phyloP scores from a whole-genome alignment of 2,113 vertebrate genomes.

The Salvelinus fontinalis region DNA sequence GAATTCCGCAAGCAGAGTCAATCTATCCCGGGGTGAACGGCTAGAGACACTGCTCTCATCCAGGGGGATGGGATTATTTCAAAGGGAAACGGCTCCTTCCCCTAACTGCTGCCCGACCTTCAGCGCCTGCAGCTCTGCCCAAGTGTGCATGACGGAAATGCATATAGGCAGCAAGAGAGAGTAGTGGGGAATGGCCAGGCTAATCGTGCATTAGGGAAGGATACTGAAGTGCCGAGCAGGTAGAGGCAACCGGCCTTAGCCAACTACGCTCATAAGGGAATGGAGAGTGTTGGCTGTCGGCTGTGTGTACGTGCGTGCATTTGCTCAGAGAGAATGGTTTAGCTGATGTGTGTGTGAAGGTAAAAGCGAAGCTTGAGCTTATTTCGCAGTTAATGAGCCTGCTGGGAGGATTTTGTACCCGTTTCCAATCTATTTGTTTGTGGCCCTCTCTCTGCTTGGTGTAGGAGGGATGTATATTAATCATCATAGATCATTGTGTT shows the following conservation, averaged over 20 bases:
- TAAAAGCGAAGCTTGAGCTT: background rate
- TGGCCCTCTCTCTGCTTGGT: background rate
- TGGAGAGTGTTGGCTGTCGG: background rate
- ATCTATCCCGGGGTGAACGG: constrained; percentile 62
- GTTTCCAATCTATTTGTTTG: background rate
- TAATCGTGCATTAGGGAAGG: constrained; percentile 16
- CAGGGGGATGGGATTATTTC: constrained; percentile 51
- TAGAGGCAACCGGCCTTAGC: constrained; percentile 1
- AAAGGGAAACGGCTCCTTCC: constrained; percentile 48
- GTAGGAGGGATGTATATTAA: background rate
- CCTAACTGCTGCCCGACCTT: constrained; percentile 21
- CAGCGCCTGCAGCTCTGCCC: constrained; percentile 43
- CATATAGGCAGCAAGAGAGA: background rate
- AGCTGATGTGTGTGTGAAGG: too few species aligned
- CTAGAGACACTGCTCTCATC: constrained; percentile 44
- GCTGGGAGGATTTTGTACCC: background rate
- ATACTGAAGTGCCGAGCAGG: constrained; percentile 16
- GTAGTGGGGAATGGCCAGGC: background rate
- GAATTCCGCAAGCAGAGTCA: constrained; percentile 67
- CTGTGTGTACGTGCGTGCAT: background rate
- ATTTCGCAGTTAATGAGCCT: background rate
- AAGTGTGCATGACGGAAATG: constrained; percentile 6
- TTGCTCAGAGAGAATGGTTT: background rate
- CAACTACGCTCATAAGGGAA: background rate
- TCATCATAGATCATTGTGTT: background rate